Base-by-base conservation (phyloP, 2,888 invertebrate genomes). In the Lucinisca nassula region DNA sequence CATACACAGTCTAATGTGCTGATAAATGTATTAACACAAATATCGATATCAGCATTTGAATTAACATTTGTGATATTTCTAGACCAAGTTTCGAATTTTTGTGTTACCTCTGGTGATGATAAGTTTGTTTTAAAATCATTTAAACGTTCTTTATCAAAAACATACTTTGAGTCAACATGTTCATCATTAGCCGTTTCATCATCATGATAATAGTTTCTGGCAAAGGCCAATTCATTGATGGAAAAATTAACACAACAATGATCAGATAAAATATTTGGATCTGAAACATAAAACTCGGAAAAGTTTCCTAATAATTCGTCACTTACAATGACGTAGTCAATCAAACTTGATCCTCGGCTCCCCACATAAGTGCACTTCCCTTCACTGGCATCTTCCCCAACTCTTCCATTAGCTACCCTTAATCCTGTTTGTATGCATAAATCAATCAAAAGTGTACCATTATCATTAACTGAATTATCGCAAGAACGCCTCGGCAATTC, bases 291-390 rank as follows among this genome's bases (percentile, higher is more conserved):
- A 61, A 61, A 61, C 8, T 17, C 24, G 24, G 30, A 10, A 61
- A 61, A 30, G 6, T 27, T 8, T 4, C 27, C 21, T 12, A 61
- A 17, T 8, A 61, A 61, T 24, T 27, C 30, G 24, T 61, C 61
- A 61, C 27, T 27, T 10, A 61, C 61, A 12, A 61, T 3, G 6
- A 61, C 61, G 30, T 61, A 61, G 30, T 61, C 61, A 61, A 61
- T 30, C 8, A 61, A 4, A 17, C 61, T 61, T 17, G 61, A 61
- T 17, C 61, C 61, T 3, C 32, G 24, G 61, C 61, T 61, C 61
- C 61, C 61, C 61, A 30, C 61, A 61, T 61, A 61, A 30, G 61
- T 61, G 61, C 27, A 61, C 61, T 61, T 61, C 32, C 61, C 61
- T 27, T 61, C 61, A 2, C 1, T 61, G 1, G 61, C 61, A 30